These are phyloP conservation scores for Tryphoninae sp. DNA, from an alignment of 2,888 invertebrate species.

Conservation along the genomic window DNA sequence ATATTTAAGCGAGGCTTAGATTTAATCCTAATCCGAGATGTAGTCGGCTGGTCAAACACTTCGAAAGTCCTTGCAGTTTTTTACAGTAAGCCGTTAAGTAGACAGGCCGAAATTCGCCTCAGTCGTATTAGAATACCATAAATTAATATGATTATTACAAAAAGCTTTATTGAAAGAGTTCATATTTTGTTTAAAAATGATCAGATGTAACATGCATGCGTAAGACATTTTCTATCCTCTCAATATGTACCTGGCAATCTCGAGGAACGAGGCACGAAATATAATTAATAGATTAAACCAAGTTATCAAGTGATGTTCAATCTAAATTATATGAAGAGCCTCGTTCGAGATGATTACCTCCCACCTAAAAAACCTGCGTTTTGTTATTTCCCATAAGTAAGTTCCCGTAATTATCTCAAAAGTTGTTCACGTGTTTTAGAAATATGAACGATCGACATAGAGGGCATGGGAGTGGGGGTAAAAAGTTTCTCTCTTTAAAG, in stretches of 20 bases:
- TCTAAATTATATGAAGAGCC: constrained; percentile 47
- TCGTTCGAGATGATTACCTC: constrained; percentile 47
- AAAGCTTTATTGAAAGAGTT: too few species aligned
- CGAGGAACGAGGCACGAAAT: constrained; percentile 44
- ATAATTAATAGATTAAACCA: constrained; percentile 40
- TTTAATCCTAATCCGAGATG: too few species aligned
- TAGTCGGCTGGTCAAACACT: too few species aligned
- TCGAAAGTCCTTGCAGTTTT: too few species aligned
- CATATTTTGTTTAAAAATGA: too few species aligned
- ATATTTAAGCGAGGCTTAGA: too few species aligned
- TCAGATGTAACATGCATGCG: too few species aligned
- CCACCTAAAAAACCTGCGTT: not conserved
- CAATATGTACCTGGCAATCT: constrained; percentile 46
- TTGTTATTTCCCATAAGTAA: not conserved
- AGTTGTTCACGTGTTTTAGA: not conserved
- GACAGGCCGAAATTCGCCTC: too few species aligned
- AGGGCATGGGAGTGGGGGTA: constrained; percentile 7
- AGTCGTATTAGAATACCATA: too few species aligned
- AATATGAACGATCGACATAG: not conserved
- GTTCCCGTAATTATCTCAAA: not conserved
- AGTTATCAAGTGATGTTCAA: constrained; percentile 45
- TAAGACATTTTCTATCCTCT: constrained; percentile 8
- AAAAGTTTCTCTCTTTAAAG: not conserved
- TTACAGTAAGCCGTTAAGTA: too few species aligned
- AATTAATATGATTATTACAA: too few species aligned